phyloP scores from a whole-genome alignment of 2,888 invertebrate species.

The Falcaria lacertinaria region DNA sequence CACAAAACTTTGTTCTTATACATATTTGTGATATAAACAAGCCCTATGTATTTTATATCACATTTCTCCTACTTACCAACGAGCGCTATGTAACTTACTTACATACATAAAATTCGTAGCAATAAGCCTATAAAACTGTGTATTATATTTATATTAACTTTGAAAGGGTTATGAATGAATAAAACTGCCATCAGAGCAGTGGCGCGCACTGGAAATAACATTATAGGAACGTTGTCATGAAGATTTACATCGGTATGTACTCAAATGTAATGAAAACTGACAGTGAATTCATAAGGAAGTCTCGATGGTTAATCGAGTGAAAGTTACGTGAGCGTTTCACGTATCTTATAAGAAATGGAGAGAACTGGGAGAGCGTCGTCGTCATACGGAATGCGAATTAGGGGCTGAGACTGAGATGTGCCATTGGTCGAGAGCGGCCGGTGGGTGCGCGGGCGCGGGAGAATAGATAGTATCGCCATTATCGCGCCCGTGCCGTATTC shows the following conservation, averaged over 20 bases:
- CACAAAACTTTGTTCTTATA: slow-evolving; percentile 37
- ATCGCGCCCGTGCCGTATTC: slow-evolving; percentile 73
- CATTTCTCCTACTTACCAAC: slow-evolving; percentile 3
- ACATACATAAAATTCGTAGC: slow-evolving; percentile 2
- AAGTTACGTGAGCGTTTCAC: slow-evolving; percentile 68
- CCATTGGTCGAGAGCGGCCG: slow-evolving; percentile 43
- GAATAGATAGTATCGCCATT: slow-evolving; percentile 72
- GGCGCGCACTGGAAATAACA: slow-evolving; percentile 40
- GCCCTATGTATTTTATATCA: slow-evolving; percentile 18
- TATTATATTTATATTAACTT: slow-evolving; percentile 1
- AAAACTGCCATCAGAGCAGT: slow-evolving; percentile 21
- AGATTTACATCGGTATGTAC: slow-evolving; percentile 38
- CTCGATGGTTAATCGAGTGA: slow-evolving; percentile 67
- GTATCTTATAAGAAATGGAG: slow-evolving; percentile 60
- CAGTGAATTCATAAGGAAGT: slow-evolving; percentile 56
- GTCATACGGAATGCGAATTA: slow-evolving; percentile 67
- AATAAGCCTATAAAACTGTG: background rate
- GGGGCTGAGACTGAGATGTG: slow-evolving; percentile 57
- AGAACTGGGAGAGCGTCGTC: slow-evolving; percentile 52
- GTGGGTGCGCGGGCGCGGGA: slow-evolving; percentile 28
- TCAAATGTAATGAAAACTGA: slow-evolving; percentile 53
- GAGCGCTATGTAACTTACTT: slow-evolving; percentile 1
- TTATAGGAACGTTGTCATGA: slow-evolving; percentile 31
- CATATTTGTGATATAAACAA: slow-evolving; percentile 27
- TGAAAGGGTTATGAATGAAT: slow-evolving; percentile 36